Evolutionary conservation across 2,113 vertebrate species (phyloP).

Genomic region (Shinisaurus crocodilurus): DNA sequence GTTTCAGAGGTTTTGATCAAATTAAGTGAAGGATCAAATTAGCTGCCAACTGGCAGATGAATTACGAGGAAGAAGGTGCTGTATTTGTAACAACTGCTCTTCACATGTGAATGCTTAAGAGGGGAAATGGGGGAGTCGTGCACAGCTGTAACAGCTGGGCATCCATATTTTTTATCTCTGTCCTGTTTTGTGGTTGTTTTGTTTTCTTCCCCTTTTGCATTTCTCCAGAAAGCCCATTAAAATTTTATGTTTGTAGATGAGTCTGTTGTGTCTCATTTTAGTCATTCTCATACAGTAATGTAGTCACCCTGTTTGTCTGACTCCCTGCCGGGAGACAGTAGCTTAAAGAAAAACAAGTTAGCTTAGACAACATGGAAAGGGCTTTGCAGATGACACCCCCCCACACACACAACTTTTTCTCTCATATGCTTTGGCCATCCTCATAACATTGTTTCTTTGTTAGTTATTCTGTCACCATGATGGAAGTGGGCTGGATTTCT

Average conservation of each 20-base stretch:
- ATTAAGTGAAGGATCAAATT: constrained; percentile 65
- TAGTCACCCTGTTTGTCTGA: constrained; percentile 21
- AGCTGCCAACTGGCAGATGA: constrained; percentile 59
- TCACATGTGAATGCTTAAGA: constrained; percentile 46
- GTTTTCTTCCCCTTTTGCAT: constrained; percentile 16
- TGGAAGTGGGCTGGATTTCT: not conserved
- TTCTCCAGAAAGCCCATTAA: constrained; percentile 32
- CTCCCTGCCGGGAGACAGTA: constrained; percentile 12
- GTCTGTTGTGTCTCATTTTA: constrained; percentile 28
- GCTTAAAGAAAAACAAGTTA: constrained; percentile 22
- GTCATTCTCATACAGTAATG: constrained; percentile 22
- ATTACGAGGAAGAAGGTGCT: constrained; percentile 44
- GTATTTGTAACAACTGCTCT: constrained; percentile 41
- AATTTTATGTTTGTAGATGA: constrained; percentile 1
- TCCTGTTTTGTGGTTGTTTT: constrained; percentile 30
- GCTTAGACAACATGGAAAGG: not conserved
- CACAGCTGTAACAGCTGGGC: constrained; percentile 53
- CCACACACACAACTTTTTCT: no score
- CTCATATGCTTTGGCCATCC: not conserved
- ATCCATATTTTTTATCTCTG: constrained; percentile 48
- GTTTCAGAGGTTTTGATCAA: constrained; percentile 63
- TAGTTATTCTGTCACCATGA: not conserved
- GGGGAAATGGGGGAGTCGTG: constrained; percentile 49
- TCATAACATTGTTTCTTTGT: not conserved
- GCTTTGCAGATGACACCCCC: not conserved